Base-by-base conservation (phyloP, 2,113 vertebrate species). In the Eptesicus fuscus region DNA sequence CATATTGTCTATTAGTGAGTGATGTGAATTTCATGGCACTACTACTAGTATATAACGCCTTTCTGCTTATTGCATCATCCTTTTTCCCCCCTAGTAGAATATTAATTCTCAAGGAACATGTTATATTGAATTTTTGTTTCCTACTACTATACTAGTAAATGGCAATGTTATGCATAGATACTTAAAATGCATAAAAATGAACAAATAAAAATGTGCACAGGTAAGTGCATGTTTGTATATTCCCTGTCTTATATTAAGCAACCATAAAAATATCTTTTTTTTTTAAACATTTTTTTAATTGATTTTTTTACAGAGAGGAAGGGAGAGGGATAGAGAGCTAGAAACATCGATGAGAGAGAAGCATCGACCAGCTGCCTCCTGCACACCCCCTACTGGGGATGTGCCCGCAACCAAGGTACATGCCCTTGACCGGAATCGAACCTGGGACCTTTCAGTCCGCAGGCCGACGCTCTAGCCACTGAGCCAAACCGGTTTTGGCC, bases 91-190 rank as follows among this genome's bases (percentile, higher is more conserved):
- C 28, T 28, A 61, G 17, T 23, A 94, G 22, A 84, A 59, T 82
- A 88, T 49, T 80, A 84, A 85, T 78, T 94, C 11, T 94, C 22
- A 79, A 18, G 25, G 9, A 92, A 90, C 13, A 65, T 63, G 10
- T 25, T 80, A 69, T 71, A 71, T 40, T 88, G 11, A 83, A 32
- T 93, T 93, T 87, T 85, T 35, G 82, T 82, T 95, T 89, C 47
- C 37, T 49, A 89, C 37, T 47, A 69, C 40, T 42, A 14, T 61
- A 18, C 17, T 18, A 53, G 51, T 53, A 73, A 11, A 5, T 40
- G 73, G 28, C 8, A 84, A 17, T 78, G 22, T 18, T 91, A 86
- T 65, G 83, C 17, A 94, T 23, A 83, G 16, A 73, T 53, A 86
- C 3, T 73, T 49, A 83, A 88, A 37, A 3, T 63, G 14, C 85